These are phyloP conservation scores for Nesidiocoris tenuis DNA, from an alignment of 2,888 invertebrate genomes.

Conservation along the genomic window DNA sequence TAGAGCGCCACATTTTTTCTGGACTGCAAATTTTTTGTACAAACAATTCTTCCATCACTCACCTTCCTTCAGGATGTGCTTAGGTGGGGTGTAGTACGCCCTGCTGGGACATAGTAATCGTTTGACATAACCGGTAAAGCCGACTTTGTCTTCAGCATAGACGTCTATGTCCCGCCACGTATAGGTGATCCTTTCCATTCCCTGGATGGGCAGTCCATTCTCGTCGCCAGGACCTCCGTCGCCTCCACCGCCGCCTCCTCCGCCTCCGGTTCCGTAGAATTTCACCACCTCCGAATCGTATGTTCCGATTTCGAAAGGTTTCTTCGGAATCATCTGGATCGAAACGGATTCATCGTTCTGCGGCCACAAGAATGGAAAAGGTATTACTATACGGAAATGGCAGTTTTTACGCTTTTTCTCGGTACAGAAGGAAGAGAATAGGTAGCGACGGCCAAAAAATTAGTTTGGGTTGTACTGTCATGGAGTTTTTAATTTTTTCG, in stretches of 20 bases:
- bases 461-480: no score
- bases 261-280: constrained; percentile 17
- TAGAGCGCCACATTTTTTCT: no score
- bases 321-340: constrained; percentile 26
- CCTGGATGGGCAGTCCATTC: not conserved
- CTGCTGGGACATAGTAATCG: constrained; percentile 32
- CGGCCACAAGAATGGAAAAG: no score
- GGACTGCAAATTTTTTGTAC: no score
- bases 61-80: constrained; percentile 76
- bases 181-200: constrained; percentile 56
- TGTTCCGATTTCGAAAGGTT: not conserved
- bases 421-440: no score
- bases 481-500: no score
- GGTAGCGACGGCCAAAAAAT: no score
- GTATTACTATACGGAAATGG: no score
- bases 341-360: constrained; percentile 26
- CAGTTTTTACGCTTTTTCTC: no score
- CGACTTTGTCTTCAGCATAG: constrained; percentile 56
- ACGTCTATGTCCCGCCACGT: constrained; percentile 79
- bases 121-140: constrained; percentile 54
- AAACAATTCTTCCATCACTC: no score
- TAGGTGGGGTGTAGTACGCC: constrained; percentile 52
- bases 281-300: not conserved
- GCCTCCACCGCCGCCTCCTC: not conserved
- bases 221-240: not conserved